These are phyloP conservation scores for Larimichthys polyactis DNA, from an alignment of 2,113 vertebrate genomes.

Conservation along the genomic window DNA sequence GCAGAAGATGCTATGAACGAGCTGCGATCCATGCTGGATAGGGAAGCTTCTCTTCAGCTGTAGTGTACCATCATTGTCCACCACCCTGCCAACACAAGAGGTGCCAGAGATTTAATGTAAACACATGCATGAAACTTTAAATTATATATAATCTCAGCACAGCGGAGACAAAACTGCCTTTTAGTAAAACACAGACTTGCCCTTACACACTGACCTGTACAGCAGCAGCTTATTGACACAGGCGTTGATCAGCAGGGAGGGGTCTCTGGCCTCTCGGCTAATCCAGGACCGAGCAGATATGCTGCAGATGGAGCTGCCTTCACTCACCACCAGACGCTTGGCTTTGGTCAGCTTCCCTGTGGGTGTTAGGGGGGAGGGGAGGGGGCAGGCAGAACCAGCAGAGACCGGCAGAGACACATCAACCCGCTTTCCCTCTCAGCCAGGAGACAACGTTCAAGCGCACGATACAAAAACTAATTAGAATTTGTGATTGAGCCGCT, in stretches of 20 bases:
- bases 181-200: slow-evolving; percentile 22
- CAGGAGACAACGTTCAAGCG: slow-evolving; percentile 4
- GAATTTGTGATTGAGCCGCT: slow-evolving; percentile 22
- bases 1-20: slow-evolving; percentile 94
- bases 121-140: not conserved
- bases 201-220: slow-evolving; percentile 85
- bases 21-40: slow-evolving; percentile 90
- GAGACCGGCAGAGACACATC: slow-evolving; percentile 52
- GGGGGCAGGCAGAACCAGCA: slow-evolving; percentile 28
- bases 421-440: slow-evolving; percentile 34
- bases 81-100: slow-evolving; percentile 83
- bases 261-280: slow-evolving; percentile 93
- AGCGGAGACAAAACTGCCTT: slow-evolving; percentile 1
- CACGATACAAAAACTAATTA: slow-evolving; percentile 4
- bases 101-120: not conserved
- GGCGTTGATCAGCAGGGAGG: slow-evolving; percentile 92
- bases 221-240: slow-evolving; percentile 93
- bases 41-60: slow-evolving; percentile 93
- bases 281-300: slow-evolving; percentile 95
- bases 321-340: slow-evolving; percentile 92
- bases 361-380: not conserved
- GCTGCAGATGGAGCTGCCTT: slow-evolving; percentile 92
- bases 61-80: slow-evolving; percentile 92
- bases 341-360: slow-evolving; percentile 95
- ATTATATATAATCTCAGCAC: not conserved